These are phyloP conservation scores for Phaedon cochleariae DNA, from an alignment of 2,888 invertebrate species.

Conservation along the genomic window DNA sequence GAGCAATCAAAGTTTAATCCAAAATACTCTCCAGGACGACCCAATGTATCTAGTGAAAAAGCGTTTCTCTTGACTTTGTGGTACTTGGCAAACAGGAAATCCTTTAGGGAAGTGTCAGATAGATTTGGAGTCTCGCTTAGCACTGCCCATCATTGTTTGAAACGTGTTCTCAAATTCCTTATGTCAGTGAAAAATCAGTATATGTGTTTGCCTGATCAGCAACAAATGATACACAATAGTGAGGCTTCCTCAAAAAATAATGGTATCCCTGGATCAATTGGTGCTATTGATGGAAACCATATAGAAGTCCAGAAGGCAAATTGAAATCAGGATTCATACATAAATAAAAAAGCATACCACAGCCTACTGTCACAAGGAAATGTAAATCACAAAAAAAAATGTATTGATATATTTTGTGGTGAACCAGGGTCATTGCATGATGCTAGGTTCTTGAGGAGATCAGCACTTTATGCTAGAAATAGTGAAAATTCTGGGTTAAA, in stretches of 20 bases:
- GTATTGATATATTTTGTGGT: constrained; percentile 12
- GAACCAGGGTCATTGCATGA: too few relatives aligned
- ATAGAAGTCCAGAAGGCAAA: background rate
- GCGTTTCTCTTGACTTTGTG: background rate
- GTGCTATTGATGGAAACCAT: background rate
- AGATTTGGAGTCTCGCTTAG: background rate
- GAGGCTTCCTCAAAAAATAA: background rate
- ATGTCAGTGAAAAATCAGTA: background rate
- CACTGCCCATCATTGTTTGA: constrained; percentile 1
- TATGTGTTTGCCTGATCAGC: background rate
- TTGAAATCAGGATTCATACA: constrained; percentile 10
- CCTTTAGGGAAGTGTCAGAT: constrained; percentile 1
- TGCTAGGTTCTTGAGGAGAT: too few relatives aligned
- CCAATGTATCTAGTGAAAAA: background rate
- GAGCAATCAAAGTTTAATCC: background rate
- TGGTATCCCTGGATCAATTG: background rate
- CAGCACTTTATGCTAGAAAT: background rate
- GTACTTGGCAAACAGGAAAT: too few relatives aligned
- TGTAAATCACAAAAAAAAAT: constrained; percentile 9
- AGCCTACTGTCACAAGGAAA: constrained; percentile 9
- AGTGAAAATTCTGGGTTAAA: background rate
- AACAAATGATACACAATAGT: background rate
- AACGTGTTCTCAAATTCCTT: background rate
- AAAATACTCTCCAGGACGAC: background rate
- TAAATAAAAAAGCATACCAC: constrained; percentile 8